Evolutionary conservation across 2,888 invertebrate genomes (phyloP).

Genomic region (Nomada ruficornis): DNA sequence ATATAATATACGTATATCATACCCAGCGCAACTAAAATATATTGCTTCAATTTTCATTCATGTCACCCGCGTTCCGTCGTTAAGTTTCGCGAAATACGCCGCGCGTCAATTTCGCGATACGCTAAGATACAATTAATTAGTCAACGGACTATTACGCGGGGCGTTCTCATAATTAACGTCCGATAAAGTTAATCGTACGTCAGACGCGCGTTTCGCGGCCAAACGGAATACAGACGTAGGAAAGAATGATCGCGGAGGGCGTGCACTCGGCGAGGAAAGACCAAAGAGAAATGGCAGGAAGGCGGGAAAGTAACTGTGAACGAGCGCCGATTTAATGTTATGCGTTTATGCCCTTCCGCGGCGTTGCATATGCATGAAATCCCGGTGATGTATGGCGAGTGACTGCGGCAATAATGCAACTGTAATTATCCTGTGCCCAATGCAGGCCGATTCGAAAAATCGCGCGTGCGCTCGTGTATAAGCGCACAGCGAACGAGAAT

Average conservation of each 20-base stretch:
- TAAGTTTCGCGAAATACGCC: background rate
- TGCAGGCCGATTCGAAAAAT: constrained; percentile 27
- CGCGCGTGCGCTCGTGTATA: constrained; percentile 24
- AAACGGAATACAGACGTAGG: constrained; percentile 42
- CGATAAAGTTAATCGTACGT: constrained; percentile 24
- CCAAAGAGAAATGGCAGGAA: constrained; percentile 63
- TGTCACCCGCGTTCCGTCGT: background rate
- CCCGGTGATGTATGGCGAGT: constrained; percentile 78
- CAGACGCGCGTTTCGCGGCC: background rate
- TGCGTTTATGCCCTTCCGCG: constrained; percentile 68
- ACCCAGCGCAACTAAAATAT: background rate
- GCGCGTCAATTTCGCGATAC: constrained; percentile 17
- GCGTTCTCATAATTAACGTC: constrained; percentile 14
- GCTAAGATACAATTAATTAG: constrained; percentile 20
- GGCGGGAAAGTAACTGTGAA: constrained; percentile 63
- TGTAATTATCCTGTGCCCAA: constrained; percentile 76
- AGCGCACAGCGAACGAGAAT: constrained; percentile 57
- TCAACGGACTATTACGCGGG: constrained; percentile 30
- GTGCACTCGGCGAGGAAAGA: constrained; percentile 29
- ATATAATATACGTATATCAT: too few relatives aligned
- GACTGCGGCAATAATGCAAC: constrained; percentile 80
- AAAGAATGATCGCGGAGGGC: constrained; percentile 47
- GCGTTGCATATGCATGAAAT: constrained; percentile 78
- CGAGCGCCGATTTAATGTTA: constrained; percentile 65
- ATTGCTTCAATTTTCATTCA: constrained; percentile 6